A percentile compares a stretch with the other conserved stretches of the same genome.
Evolutionary conservation across 2,113 vertebrate genomes (phyloP).

Genomic region (Varanus komodoensis): DNA sequence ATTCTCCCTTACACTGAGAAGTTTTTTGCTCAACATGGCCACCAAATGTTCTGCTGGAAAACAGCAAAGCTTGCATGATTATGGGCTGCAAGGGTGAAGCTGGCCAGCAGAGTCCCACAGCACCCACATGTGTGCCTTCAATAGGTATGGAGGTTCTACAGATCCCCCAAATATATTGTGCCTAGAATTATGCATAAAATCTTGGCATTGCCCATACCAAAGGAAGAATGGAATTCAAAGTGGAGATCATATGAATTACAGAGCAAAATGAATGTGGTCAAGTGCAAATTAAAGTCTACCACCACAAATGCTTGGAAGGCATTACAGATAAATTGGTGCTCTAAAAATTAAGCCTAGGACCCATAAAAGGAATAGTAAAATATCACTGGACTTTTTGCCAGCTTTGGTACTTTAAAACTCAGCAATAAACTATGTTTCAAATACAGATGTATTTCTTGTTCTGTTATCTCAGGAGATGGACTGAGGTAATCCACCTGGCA

Average conservation of each 20-base stretch:
- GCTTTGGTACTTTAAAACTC: constrained; percentile 26
- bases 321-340: neutral
- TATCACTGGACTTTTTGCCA: neutral
- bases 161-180: neutral
- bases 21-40: neutral
- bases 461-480: constrained; percentile 40
- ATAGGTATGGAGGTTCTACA: neutral
- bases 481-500: constrained; percentile 56
- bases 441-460: neutral
- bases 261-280: neutral
- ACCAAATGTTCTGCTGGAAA: neutral
- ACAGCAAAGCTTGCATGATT: neutral
- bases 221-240: no score
- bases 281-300: neutral
- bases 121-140: neutral
- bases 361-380: neutral
- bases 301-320: neutral
- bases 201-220: no score
- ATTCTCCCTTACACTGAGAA: neutral
- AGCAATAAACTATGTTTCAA: constrained; percentile 9
- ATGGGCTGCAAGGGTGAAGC: neutral
- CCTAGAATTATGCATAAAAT: neutral
- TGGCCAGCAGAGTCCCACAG: neutral
- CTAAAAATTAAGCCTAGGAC: neutral
- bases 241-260: no score